Evolutionary conservation across 2,797 vertebrate species (phyloP), one percentile per base, ranked within the genome.

Genomic region (Gymnoscopelus braueri): DNA sequence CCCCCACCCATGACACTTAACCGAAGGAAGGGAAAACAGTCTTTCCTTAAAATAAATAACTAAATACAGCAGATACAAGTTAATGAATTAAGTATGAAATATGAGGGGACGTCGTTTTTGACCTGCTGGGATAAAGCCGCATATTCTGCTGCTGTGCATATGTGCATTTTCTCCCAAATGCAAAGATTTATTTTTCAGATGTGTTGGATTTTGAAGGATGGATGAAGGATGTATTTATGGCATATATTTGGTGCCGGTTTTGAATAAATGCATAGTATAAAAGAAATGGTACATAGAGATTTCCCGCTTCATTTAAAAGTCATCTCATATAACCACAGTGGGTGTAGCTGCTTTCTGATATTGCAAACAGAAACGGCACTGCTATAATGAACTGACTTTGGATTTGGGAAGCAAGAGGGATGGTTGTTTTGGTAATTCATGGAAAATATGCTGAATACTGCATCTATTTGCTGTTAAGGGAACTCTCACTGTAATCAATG

Each of bases 1-100:
- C 89, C 91, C 82, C 87, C 89, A 90, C 77, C 91, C 90, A 85
- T 92, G 90, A 92, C 91, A 87, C 90, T 88, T 88, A 84, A 88
- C 82, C 77, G 58, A 74, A 88, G 85, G 88, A 87, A 35, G 26
- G 72, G 65, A 78, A 87, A 83, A 88, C 67, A 82, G 61, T 75
- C 79, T 73, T 86, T 87, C 79, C n/a, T 51, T 51, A 13, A 51
- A 81, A 87, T 13, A 26, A 51, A 44, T 70, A 91, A 87, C 67
- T 29, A 69, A 24, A 65, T 87, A 82, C 74, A 80, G 78, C 70
- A 83, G 69, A 86, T 81, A 85, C 74, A 63, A 90, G 85, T 88
- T 87, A 78, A 84, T 79, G 83, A 86, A 89, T 88, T 88, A 89
- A 88, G 84, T 80, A 84, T 67, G 64, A 85, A 83, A 80, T 76